Base-by-base conservation (phyloP, 2,888 invertebrate species). In the Lithophane semibrunnea region DNA sequence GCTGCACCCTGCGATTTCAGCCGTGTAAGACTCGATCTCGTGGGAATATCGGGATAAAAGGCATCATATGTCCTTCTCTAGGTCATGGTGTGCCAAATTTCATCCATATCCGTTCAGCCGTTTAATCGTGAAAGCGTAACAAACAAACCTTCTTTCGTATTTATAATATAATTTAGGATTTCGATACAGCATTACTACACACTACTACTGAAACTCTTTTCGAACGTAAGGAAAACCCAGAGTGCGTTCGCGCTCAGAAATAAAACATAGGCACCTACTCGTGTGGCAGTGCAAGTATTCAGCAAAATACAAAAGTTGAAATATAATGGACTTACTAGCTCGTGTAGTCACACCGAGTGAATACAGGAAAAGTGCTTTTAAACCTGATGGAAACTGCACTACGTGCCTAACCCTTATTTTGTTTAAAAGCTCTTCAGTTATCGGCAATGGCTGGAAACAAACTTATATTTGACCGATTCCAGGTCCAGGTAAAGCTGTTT, bases 291-390 rank as follows among this genome's bases (percentile, higher is more conserved):
- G 29, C 54, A 52, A 65, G 60, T 42, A 56, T 68, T 44, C 37
- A 70, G 61, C 49, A 49, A 66, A 73, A 75, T 64, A 72, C 60
- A 75, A 82, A 82, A 77, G 71, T 80, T 77, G 49, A 64, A 72
- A 79, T 79, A 76, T 79, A 85, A 79, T 76, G 42, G 69, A 70
- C 29, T 64, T 78, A 69, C 77, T 54, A 77, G 76, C 77, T 79
- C 79, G 80, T 76, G 80, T 76, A 79, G 83, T 82, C 77, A 82
- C 78, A 82, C 78, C 69, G 63, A 75, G 67, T 79, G 79, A 78
- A 76, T 80, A 77, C 77, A 79, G 75, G 81, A 80, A 88, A 80
- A 82, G 75, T 80, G 82, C 84, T 88, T 83, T 87, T 86, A 84
- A 83, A 80, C 75, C 58, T 77, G 76, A 85, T 82, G 77, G 73